Percentiles rank a stretch among this genome's conserved stretches.
Conservation (phyloP, 2,888 invertebrate species). For the Melinaea marsaeus region DNA sequence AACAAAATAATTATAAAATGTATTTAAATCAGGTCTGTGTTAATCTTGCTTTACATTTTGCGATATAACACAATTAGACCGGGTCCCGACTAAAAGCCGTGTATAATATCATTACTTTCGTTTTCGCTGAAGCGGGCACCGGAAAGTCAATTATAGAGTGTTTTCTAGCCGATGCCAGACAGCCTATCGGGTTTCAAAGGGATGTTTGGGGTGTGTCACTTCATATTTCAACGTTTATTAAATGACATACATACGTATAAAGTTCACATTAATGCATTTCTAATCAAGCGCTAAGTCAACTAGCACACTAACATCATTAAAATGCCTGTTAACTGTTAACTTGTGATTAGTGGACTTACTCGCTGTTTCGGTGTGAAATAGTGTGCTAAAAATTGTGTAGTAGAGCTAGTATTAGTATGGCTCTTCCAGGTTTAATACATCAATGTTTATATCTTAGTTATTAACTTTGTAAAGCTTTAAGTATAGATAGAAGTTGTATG, state of each 20-base stretch:
- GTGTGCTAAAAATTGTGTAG: too few relatives aligned
- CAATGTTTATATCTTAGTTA: too few relatives aligned
- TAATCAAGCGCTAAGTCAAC: too few relatives aligned
- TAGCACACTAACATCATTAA: too few relatives aligned
- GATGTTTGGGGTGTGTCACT: constrained; percentile 26
- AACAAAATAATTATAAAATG: constrained; percentile 11
- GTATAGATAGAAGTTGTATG: constrained; percentile 25
- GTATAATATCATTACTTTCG: constrained; percentile 43
- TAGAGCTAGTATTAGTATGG: too few relatives aligned
- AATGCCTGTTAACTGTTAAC: too few relatives aligned
- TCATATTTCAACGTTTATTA: constrained; percentile 13
- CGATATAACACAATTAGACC: constrained; percentile 39
- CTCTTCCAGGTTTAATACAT: too few relatives aligned
- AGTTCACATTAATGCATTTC: neutral
- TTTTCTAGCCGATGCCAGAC: constrained; percentile 36
- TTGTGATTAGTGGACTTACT: too few relatives aligned
- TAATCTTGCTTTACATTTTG: constrained; percentile 36
- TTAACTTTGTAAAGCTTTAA: too few relatives aligned
- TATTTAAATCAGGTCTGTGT: constrained; percentile 31
- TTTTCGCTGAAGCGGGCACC: constrained; percentile 37
- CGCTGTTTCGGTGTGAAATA: too few relatives aligned
- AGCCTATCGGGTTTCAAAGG: constrained; percentile 40
- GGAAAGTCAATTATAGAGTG: constrained; percentile 41
- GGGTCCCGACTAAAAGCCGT: constrained; percentile 42
- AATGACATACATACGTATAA: neutral